A percentile compares a stretch with the other conserved stretches of the same genome.
These are phyloP conservation scores for Virgularia gustaviana DNA, from an alignment of 92 coral and sea anemone species.

Conservation along the genomic window DNA sequence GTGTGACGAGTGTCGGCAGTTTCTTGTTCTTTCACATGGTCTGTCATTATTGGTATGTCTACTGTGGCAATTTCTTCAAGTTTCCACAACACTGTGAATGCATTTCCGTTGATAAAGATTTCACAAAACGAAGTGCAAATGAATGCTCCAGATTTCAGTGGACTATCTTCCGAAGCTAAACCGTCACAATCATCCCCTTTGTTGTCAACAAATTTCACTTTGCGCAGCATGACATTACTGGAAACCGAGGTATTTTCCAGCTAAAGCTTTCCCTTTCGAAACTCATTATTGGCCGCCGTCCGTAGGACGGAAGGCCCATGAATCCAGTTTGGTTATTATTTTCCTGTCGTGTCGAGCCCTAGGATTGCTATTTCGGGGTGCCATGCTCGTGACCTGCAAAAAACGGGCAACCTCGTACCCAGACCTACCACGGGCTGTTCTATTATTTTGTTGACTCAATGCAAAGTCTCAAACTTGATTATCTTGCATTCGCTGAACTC, in stretches of 20 bases:
- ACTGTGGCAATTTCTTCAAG: background rate
- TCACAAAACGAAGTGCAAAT: background rate
- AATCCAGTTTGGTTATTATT: no score
- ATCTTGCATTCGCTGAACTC: no score
- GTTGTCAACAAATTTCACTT: background rate
- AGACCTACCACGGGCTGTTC: no score
- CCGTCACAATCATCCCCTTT: background rate
- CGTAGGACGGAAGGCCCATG: no score
- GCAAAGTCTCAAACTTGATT: no score
- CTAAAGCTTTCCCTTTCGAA: background rate
- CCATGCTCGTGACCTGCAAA: no score
- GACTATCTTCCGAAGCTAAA: background rate
- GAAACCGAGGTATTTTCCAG: background rate
- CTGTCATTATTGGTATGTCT: background rate
- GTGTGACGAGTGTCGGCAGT: background rate
- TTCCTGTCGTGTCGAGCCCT: no score
- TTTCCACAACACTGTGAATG: background rate
- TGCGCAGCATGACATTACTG: background rate
- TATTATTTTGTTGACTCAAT: no score
- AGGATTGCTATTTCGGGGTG: no score
- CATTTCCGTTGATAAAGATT: background rate
- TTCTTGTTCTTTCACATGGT: background rate
- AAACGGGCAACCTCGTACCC: no score
- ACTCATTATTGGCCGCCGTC: background rate
- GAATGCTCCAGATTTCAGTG: background rate